These are phyloP conservation scores for Lasioglossum pauxillum DNA, from an alignment of 2,888 invertebrate genomes.

Conservation along the genomic window DNA sequence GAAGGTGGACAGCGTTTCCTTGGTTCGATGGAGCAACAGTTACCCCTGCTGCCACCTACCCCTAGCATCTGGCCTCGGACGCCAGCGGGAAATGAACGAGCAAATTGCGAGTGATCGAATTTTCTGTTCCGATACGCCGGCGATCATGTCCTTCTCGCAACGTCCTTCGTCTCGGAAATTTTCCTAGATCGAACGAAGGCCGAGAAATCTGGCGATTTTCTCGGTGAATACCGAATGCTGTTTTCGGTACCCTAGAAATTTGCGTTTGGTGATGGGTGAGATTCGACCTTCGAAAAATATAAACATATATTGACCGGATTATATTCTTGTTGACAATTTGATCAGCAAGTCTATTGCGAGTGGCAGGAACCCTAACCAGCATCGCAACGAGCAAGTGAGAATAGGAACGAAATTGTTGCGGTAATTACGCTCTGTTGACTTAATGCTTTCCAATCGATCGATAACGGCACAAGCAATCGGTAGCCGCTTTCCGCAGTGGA, in stretches of 20 bases:
- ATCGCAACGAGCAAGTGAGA: background rate
- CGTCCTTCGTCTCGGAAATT: slow-evolving; percentile 10
- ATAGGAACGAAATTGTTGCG: slow-evolving; percentile 23
- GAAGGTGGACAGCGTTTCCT: background rate
- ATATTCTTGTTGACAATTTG: background rate
- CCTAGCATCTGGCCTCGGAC: slow-evolving; percentile 7
- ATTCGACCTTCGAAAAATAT: too few relatives aligned
- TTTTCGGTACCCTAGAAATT: background rate
- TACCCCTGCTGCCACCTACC: background rate
- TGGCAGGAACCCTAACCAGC: background rate
- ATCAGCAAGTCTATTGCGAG: background rate
- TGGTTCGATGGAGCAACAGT: background rate
- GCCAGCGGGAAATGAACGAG: slow-evolving; percentile 31
- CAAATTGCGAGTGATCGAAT: slow-evolving; percentile 47
- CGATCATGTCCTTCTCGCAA: slow-evolving; percentile 12
- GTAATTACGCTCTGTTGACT: slow-evolving; percentile 19
- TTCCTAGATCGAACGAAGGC: background rate
- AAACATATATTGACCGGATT: too few relatives aligned
- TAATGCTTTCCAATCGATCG: slow-evolving; percentile 31
- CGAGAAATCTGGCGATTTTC: background rate
- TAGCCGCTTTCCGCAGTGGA: background rate
- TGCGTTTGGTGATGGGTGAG: background rate
- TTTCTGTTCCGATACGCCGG: slow-evolving; percentile 17
- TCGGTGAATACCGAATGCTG: background rate
- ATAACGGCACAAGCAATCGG: background rate